Conservation (phyloP, 1,140 invertebrate genomes). For the Dendrolimus kikuchii region DNA sequence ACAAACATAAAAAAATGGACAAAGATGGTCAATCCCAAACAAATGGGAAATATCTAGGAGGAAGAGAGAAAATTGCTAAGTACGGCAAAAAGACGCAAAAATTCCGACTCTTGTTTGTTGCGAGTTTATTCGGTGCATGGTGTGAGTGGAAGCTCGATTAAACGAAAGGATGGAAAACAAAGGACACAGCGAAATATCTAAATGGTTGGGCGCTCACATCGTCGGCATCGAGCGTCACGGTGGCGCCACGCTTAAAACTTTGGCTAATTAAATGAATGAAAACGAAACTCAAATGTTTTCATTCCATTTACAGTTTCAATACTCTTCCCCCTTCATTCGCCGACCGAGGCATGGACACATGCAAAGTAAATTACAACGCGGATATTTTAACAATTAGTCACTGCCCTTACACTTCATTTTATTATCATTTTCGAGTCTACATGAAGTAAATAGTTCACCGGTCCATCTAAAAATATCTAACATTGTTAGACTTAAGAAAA, state of each 20-base stretch:
- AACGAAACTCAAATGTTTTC: conserved; percentile 66
- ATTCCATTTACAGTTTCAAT: conserved; percentile 62
- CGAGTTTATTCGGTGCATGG: no score
- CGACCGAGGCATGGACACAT: conserved; percentile 23
- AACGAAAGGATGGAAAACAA: conserved; percentile 12
- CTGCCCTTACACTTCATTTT: not conserved
- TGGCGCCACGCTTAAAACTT: conserved; percentile 57
- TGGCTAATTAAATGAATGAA: conserved; percentile 66
- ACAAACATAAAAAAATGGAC: no score
- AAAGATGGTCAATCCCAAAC: no score
- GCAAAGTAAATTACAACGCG: conserved; percentile 24
- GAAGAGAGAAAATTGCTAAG: no score
- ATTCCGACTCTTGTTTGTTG: no score
- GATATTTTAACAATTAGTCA: not conserved
- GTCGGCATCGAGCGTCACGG: conserved; percentile 31
- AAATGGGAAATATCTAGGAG: no score
- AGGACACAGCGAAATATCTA: conserved; percentile 27
- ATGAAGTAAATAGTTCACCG: no score
- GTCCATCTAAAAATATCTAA: no score
- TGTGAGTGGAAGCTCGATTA: not conserved
- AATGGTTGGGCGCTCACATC: conserved; percentile 38
- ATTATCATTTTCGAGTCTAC: no score
- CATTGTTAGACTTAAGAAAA: no score
- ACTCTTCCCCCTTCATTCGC: conserved; percentile 28
- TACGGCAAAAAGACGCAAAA: no score